phyloP scores from a whole-genome alignment of 2,888 invertebrate genomes.

The Oscheius sp. region DNA sequence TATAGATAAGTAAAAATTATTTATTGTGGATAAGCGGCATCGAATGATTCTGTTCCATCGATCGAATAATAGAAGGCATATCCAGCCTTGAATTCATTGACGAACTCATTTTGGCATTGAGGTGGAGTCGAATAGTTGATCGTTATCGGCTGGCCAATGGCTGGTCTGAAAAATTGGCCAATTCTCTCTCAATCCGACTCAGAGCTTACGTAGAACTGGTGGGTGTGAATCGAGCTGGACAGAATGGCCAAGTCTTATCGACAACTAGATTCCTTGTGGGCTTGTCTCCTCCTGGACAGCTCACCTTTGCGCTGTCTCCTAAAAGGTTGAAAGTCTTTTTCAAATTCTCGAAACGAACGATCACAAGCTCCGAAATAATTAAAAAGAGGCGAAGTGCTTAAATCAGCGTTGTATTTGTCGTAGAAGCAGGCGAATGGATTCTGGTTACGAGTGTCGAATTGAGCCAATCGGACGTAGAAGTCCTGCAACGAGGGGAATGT shows the following conservation, averaged over 20 bases:
- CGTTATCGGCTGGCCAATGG: neutral
- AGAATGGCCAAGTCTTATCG: neutral
- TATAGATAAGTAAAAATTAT: too few species aligned
- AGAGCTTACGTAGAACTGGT: too few species aligned
- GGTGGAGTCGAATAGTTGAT: neutral
- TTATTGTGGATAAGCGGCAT: too few species aligned
- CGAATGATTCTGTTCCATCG: too few species aligned
- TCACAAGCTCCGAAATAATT: constrained; percentile 28
- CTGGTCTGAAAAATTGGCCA: neutral
- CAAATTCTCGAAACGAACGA: neutral
- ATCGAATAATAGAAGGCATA: too few species aligned
- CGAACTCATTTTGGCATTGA: too few species aligned
- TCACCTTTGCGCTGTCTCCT: neutral
- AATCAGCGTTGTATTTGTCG: constrained; percentile 3
- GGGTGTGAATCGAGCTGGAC: constrained; percentile 7
- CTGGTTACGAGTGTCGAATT: neutral
- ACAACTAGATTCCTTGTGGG: neutral
- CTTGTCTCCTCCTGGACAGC: neutral
- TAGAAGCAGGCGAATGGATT: constrained; percentile 22
- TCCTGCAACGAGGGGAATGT: constrained; percentile 19
- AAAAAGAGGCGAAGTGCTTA: constrained; percentile 19
- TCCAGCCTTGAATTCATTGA: too few species aligned
- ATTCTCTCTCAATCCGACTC: too few species aligned
- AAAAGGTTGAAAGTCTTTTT: neutral
- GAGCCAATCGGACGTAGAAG: neutral